Base-by-base conservation (phyloP, 2,113 vertebrate genomes). In the Channa maculata region DNA sequence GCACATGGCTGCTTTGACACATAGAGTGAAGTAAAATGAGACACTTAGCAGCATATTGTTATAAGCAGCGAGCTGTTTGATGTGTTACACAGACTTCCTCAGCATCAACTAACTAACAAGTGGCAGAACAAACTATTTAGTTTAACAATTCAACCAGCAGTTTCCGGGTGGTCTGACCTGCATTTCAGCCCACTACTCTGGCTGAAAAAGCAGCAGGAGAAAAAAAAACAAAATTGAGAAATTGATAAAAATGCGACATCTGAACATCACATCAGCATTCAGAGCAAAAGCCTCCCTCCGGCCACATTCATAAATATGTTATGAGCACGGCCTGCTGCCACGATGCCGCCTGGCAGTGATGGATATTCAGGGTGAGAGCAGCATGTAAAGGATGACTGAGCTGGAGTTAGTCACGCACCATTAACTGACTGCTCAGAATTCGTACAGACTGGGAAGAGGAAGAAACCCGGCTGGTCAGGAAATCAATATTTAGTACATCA, bases 331-430 rank as follows among this genome's bases (percentile, higher is more conserved):
- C 45, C 69, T 52, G 78, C 63, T 24, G 41, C 70, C 69, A 69
- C 63, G 53, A 54, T 81, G 66, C 77, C 50, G 86, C 71, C 75
- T 51, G 38, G 54, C 76, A 57, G 75, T 87, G 85, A 84, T 86
- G 86, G 86, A 88, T 85, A 87, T 83, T 65, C 82, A 61, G 82
- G 86, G 80, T 77, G 86, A 73, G 84, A 76, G 84, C 88, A 70
- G 83, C 81, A 80, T 86, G 88, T 87, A 85, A 87, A 86, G 80
- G 75, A 89, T 81, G 74, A 83, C 79, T 79, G 82, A 45, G 82
- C 75, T 1, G 53, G 82, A 82, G 86, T 88, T 87, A 82, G 89
- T 75, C 73, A 88, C 68, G 68, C 85, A 65, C 80, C 89, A 88
- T 90, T 90, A 90, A 85, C 80, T 39, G 44, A 84, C 77, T 83